Conservation (phyloP, 2,113 vertebrate genomes). For the Ictalurus punctatus region DNA sequence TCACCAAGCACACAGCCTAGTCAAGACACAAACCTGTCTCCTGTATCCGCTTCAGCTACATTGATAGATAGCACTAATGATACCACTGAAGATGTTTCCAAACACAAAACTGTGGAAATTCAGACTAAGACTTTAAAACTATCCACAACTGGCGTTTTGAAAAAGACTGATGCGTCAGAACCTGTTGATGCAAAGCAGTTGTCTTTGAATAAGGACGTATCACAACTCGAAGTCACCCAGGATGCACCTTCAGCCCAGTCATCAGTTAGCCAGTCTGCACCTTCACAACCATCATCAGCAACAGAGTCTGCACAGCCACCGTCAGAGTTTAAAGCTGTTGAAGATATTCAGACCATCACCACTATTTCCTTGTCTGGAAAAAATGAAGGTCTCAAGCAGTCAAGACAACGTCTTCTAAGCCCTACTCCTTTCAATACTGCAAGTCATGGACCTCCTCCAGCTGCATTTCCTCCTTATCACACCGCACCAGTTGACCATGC, state of each 20-base stretch:
- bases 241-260: background rate
- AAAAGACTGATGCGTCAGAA: conserved; percentile 68
- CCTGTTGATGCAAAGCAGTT: conserved; percentile 40
- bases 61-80: conserved; percentile 63
- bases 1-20: background rate
- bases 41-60: background rate
- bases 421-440: conserved; percentile 68
- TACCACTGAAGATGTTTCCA: conserved; percentile 57
- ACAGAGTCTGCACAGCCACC: background rate
- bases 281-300: background rate
- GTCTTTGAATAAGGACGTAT: conserved; percentile 11
- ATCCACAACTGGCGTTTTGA: conserved; percentile 82
- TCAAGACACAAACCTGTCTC: conserved; percentile 45
- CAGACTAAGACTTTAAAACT: conserved; percentile 78
- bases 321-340: conserved; percentile 61
- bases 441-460: conserved; percentile 66
- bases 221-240: background rate
- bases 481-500: conserved; percentile 71
- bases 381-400: conserved; percentile 57
- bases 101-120: conserved; percentile 67
- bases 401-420: conserved; percentile 63
- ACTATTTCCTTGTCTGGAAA: conserved; percentile 63
- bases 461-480: conserved; percentile 69
- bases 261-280: background rate
- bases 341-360: conserved; percentile 60